Percentiles rank a stretch among this genome's conserved stretches.
These are phyloP conservation scores for Tridacna crocea DNA, from an alignment of 2,888 invertebrate species.

Conservation along the genomic window DNA sequence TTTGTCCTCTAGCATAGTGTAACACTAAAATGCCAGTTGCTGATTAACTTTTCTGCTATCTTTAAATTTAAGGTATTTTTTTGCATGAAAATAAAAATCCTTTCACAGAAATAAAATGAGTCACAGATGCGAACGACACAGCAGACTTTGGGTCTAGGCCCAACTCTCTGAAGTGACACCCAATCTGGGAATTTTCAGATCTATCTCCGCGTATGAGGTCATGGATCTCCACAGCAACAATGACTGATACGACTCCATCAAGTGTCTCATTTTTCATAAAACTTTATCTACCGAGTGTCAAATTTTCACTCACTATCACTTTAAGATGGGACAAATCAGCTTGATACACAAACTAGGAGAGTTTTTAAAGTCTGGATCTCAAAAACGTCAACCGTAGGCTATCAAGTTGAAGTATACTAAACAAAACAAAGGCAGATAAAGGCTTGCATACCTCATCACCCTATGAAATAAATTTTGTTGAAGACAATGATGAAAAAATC, in stretches of 20 bases:
- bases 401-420: constrained; percentile 7
- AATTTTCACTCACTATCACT: constrained; percentile 66
- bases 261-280: constrained; percentile 33
- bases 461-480: no score
- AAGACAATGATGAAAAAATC: no score
- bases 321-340: constrained; percentile 16
- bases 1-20: no score
- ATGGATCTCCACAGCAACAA: constrained; percentile 4
- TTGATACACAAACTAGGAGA: constrained; percentile 21
- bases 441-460: not conserved
- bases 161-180: not conserved
- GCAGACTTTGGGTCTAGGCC: constrained; percentile 1
- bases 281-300: constrained; percentile 44
- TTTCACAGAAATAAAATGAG: no score
- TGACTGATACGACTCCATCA: constrained; percentile 19
- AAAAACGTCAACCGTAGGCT: constrained; percentile 12
- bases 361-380: constrained; percentile 12
- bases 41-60: no score
- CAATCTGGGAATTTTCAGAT: not conserved
- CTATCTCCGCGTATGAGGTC: not conserved
- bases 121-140: not conserved
- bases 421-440: not conserved
- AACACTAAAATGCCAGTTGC: no score
- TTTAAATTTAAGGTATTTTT: no score
- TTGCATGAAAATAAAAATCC: no score